Percentiles rank a stretch among this genome's conserved stretches.
phyloP scores from a whole-genome alignment of 1,140 invertebrate genomes.

The Triops cancriformis region DNA sequence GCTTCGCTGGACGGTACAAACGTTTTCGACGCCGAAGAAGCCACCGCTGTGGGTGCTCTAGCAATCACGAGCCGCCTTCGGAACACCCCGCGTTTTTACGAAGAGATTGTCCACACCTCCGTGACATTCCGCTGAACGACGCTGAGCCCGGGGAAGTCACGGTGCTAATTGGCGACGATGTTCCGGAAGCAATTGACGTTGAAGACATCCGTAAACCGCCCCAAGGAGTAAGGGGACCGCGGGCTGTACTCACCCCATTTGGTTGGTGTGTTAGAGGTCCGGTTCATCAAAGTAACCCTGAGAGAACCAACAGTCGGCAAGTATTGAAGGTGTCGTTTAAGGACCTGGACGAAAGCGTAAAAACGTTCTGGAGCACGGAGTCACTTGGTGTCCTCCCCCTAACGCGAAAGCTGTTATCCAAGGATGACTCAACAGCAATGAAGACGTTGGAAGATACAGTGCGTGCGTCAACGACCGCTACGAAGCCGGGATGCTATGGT shows the following conservation, averaged over 20 bases:
- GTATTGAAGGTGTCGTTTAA: neutral
- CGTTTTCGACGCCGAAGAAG: neutral
- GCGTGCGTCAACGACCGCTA: too few species aligned
- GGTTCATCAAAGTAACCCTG: neutral
- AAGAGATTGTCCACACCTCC: neutral
- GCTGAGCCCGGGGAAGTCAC: slow-evolving; percentile 17
- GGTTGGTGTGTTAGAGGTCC: neutral
- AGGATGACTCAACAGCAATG: neutral
- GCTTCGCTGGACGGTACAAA: neutral
- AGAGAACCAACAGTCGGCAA: neutral
- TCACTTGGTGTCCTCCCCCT: neutral
- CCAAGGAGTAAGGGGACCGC: slow-evolving; percentile 1
- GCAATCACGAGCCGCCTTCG: neutral
- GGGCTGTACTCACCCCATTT: too few species aligned
- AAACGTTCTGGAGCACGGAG: neutral
- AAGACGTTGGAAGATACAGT: neutral
- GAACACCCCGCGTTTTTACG: too few species aligned
- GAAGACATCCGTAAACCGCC: slow-evolving; percentile 10
- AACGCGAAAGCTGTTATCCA: neutral
- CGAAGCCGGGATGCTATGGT: too few species aligned
- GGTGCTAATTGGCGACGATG: slow-evolving; percentile 11
- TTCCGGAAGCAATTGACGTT: neutral
- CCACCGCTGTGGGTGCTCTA: neutral
- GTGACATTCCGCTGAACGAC: neutral
- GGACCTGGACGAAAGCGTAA: neutral